These are phyloP conservation scores for Prolemur simus DNA, from an alignment of 2,113 vertebrate genomes.

Conservation along the genomic window DNA sequence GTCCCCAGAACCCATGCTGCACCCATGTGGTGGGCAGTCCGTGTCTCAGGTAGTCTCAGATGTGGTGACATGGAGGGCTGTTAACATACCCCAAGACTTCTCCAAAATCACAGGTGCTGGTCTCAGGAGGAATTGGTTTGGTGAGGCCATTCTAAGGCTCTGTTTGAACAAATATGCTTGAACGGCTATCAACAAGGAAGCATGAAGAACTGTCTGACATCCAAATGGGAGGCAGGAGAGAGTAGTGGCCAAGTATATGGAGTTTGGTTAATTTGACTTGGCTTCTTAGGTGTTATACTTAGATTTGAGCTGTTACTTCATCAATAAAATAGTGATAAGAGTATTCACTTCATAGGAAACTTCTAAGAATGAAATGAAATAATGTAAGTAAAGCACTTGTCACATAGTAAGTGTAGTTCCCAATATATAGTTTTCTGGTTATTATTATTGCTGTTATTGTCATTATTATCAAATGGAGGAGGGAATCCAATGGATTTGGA, in stretches of 20 bases:
- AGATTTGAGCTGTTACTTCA: not conserved
- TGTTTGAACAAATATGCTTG: not conserved
- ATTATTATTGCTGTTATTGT: not conserved
- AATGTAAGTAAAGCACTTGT: not conserved
- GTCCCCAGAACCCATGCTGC: not conserved
- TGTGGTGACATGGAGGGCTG: not conserved
- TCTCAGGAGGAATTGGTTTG: not conserved
- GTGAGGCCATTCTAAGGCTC: not conserved
- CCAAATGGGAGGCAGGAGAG: not conserved
- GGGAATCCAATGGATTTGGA: not conserved
- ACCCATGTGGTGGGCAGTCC: too few species aligned
- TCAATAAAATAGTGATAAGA: not conserved
- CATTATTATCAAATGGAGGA: not conserved
- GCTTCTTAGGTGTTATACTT: not conserved
- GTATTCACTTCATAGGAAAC: not conserved
- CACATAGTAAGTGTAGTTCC: not conserved
- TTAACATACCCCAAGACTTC: not conserved
- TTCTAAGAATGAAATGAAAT: slow-evolving; percentile 6
- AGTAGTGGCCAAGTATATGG: not conserved
- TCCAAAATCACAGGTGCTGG: not conserved
- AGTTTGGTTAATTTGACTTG: not conserved
- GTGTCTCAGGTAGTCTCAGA: not conserved
- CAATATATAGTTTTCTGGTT: not conserved
- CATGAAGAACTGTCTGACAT: not conserved
- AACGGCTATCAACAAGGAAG: accelerated